Conservation (phyloP, 2,888 invertebrate species). For the Cantharis rufa region DNA sequence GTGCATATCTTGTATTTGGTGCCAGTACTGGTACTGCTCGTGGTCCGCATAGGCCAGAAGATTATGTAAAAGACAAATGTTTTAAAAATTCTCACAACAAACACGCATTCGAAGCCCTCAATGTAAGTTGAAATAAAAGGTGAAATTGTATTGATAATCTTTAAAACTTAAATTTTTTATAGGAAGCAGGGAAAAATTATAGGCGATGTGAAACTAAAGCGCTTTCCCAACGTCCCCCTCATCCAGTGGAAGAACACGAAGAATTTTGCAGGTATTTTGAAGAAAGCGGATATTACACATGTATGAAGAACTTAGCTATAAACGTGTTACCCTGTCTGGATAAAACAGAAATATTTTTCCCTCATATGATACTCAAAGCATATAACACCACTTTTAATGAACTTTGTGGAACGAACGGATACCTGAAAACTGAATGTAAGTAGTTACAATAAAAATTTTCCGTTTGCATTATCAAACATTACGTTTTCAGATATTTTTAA, state of each 20-base stretch:
- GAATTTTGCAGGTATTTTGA: background rate
- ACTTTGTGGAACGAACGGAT: background rate
- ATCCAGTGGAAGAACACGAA: background rate
- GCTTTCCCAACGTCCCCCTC: fast-evolving
- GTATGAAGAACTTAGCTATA: background rate
- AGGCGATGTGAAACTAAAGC: background rate
- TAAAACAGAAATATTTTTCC: background rate
- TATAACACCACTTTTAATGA: background rate
- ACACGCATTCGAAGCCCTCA: background rate
- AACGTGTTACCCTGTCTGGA: background rate
- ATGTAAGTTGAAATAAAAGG: background rate
- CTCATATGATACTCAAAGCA: background rate
- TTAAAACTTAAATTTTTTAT: background rate
- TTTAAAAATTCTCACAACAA: background rate
- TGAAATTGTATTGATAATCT: background rate
- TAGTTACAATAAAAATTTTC: background rate
- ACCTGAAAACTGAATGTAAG: background rate
- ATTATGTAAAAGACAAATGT: background rate
- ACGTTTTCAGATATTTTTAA: background rate
- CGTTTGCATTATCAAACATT: background rate
- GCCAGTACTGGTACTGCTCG: background rate
- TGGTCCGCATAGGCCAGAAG: fast-evolving
- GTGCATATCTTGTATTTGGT: background rate
- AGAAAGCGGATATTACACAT: background rate
- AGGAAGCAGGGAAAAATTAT: background rate